Evolutionary conservation across 2,113 vertebrate species (phyloP), one percentile per base, ranked within the genome.

Genomic region (Tricholaema leucomelas): DNA sequence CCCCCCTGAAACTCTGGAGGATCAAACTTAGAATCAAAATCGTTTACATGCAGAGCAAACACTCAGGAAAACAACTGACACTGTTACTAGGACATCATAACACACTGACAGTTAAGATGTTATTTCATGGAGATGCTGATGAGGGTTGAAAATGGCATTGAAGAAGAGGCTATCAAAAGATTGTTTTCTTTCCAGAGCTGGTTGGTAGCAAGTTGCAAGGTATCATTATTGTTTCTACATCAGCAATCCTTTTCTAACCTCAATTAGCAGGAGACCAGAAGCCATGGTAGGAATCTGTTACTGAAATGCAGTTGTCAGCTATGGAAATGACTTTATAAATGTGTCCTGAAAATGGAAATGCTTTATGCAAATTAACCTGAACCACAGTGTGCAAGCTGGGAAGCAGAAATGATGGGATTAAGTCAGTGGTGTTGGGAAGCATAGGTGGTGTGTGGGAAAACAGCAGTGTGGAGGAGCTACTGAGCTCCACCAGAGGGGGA

Each of bases 241-340:
- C 60, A 70, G 58, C 61, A 88, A 81, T 69, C 63, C 27, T 71
- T 94, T 92, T 93, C 85, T 91, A 88, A 93, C 92, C 85, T 93
- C 90, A 95, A 89, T 95, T 95, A 93, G 36, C 92, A 93, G 56
- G 75, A 90, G 85, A 94, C 28, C 80, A 87, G 85, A 88, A 92
- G 71, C 28, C 85, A 77, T 0, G 0, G 70, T 87, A 74, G 71
- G 80, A 90, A 90, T 92, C 80, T 92, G 84, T 50, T 85, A 54
- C 58, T 79, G 87, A 79, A 85, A 92, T 69, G 64, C 48, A 65
- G 38, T 88, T 88, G 71, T 92, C 91, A 96, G 27, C 84, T 91
- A 59, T 74, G 76, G 58, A 88, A 94, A 88, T 82, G 25, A 56
- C 69, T 92, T 88, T 18, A 74, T 90, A 87, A 94, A 76, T 85